Evolutionary conservation across 2,888 invertebrate genomes (phyloP).

Genomic region (Cinara cedri): DNA sequence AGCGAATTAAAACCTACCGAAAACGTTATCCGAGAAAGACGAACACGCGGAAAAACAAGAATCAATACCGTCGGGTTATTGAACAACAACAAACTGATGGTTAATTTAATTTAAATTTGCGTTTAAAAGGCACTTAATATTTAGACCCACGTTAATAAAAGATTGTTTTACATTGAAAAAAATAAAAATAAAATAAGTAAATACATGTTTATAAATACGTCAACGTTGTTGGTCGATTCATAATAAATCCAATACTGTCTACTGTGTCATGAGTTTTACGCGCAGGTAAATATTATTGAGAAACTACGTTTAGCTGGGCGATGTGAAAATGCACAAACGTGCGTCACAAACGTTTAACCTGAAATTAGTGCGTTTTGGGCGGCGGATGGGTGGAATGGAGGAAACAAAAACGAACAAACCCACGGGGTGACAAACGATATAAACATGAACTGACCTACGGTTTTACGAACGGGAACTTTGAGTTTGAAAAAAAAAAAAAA

Average conservation of each 20-base stretch:
- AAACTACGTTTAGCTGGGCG: neutral
- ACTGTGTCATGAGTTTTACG: too few relatives aligned
- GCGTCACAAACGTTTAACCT: too few relatives aligned
- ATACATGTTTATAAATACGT: neutral
- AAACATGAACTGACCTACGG: too few relatives aligned
- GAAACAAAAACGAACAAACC: too few relatives aligned
- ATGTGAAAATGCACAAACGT: neutral
- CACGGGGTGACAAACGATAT: too few relatives aligned
- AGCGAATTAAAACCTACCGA: neutral
- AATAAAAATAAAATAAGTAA: neutral
- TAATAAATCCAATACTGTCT: conserved; percentile 28
- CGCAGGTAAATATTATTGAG: neutral
- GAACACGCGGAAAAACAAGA: neutral
- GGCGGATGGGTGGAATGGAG: too few relatives aligned
- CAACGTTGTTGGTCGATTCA: conserved; percentile 42
- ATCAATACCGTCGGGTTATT: conserved; percentile 20
- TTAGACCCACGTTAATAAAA: conserved; percentile 50
- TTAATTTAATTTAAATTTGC: conserved; percentile 30
- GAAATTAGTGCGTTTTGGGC: too few relatives aligned
- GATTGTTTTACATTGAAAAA: conserved; percentile 53
- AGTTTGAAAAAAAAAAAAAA: too few relatives aligned
- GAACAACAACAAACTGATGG: too few relatives aligned
- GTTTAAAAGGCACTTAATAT: conserved; percentile 50
- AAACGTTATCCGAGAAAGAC: neutral
- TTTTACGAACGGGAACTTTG: too few relatives aligned